Evolutionary conservation across 1,140 invertebrate genomes (phyloP), one percentile per base, ranked within the genome.

Genomic region (Copidosoma floridanum): DNA sequence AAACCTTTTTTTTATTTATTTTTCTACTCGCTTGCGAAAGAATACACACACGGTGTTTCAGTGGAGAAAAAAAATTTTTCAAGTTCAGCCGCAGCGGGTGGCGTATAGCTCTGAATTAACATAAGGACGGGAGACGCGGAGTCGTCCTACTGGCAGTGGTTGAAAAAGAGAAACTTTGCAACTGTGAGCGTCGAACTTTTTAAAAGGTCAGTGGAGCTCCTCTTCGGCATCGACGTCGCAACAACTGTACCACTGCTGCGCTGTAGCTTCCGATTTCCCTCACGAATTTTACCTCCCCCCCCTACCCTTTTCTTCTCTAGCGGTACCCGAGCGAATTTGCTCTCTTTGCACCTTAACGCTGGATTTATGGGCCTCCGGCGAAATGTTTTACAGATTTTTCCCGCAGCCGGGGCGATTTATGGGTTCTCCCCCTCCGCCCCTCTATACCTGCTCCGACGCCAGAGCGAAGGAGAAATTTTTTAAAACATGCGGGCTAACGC

Each of bases 51-150:
- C n/a, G n/a, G n/a, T n/a, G n/a, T n/a, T n/a, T n/a, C n/a, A n/a
- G n/a, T n/a, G n/a, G n/a, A 32, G 29, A 12, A 6, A 12, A 23
- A 23, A 38, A 59, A 29, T 61, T 61, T 27, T 44, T 59, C 52
- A 66, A 68, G 61, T 64, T 59, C 57, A 59, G 18, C 35, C 20
- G 5, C 14, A 41, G 40, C 5, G 40, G 6, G 29, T 32, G 11
- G 16, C 26, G 59, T 56, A 61, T 27, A 58, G 60, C 51, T 26
- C 38, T 8, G 57, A 67, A 67, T 67, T 67, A 67, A 67, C 65
- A 66, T 66, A 65, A 66, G 46, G 59, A 32, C 24, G 6, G 54
- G 14, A 29, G 44, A n/a, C 26, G 47, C 16, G 7, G 14, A 40
- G 29, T n/a, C n/a, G n/a, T n/a, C n/a, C n/a, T n/a, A n/a, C n/a